phyloP scores from a whole-genome alignment of 1,140 invertebrate genomes.

The Cyrtorhinus lividipennis region DNA sequence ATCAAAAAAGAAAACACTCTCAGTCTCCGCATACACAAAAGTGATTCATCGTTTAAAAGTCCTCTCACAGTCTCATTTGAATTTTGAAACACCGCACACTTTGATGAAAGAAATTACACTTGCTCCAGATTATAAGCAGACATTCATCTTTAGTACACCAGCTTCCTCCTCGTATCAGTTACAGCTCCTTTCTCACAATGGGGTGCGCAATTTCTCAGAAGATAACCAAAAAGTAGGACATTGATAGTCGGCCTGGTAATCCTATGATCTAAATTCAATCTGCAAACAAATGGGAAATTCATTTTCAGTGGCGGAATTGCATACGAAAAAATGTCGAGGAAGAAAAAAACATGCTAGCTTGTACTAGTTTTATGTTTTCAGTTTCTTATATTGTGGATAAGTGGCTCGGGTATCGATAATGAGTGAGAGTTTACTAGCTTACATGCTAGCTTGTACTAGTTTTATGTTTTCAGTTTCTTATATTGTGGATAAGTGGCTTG shows the following conservation, averaged over 20 bases:
- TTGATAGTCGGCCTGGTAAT: slow-evolving; percentile 11
- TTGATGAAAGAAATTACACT: slow-evolving; percentile 12
- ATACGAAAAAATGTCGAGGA: too few relatives aligned
- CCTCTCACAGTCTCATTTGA: slow-evolving; percentile 6
- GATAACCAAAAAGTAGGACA: slow-evolving; percentile 15
- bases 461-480: too few relatives aligned
- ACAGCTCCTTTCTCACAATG: slow-evolving; percentile 12
- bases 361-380: too few relatives aligned
- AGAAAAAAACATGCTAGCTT: too few relatives aligned
- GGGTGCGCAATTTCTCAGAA: slow-evolving; percentile 15
- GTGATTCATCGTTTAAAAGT: slow-evolving; percentile 5
- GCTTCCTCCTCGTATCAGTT: slow-evolving; percentile 8
- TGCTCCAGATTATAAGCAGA: slow-evolving; percentile 3
- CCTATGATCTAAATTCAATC: slow-evolving; percentile 14
- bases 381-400: too few relatives aligned
- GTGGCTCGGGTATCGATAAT: too few relatives aligned
- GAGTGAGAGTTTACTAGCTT: too few relatives aligned
- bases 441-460: too few relatives aligned
- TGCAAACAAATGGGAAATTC: slow-evolving; percentile 8
- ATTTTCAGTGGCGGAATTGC: not conserved
- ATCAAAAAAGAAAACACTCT: not conserved
- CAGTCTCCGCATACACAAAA: not conserved
- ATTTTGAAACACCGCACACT: slow-evolving; percentile 5
- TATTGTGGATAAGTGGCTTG: too few relatives aligned
- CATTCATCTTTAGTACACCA: slow-evolving; percentile 9